phyloP scores from a whole-genome alignment of 2,113 vertebrate genomes.

The Hemiprocne comata region DNA sequence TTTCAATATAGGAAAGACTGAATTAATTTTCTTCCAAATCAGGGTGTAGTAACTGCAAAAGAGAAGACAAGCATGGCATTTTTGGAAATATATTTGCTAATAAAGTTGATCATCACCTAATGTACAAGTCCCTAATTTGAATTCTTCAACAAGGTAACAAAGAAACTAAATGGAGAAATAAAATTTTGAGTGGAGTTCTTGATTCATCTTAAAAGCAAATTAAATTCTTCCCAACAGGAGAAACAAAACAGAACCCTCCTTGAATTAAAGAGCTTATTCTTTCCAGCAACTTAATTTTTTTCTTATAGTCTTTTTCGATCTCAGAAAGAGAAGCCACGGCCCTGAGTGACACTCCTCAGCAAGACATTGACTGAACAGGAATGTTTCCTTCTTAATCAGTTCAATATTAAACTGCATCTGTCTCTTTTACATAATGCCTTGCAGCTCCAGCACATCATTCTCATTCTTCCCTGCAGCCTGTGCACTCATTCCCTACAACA shows the following conservation, averaged over 20 bases:
- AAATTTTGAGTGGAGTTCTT: background rate
- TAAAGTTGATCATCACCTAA: background rate
- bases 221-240: background rate
- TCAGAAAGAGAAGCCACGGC: background rate
- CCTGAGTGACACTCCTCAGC: accelerated
- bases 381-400: background rate
- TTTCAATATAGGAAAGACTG: background rate
- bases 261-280: background rate
- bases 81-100: background rate
- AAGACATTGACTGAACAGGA: background rate
- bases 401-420: background rate
- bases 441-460: background rate
- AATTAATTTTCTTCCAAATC: background rate
- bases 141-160: background rate
- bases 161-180: background rate
- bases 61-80: background rate
- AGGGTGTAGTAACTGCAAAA: background rate
- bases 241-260: background rate
- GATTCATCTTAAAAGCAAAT: background rate
- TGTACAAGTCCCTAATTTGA: background rate
- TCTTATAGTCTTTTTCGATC: background rate
- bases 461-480: background rate
- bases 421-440: background rate
- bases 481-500: background rate
- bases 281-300: background rate